These are phyloP conservation scores for Thymallus thymallus DNA, from an alignment of 2,113 vertebrate genomes.

Conservation along the genomic window DNA sequence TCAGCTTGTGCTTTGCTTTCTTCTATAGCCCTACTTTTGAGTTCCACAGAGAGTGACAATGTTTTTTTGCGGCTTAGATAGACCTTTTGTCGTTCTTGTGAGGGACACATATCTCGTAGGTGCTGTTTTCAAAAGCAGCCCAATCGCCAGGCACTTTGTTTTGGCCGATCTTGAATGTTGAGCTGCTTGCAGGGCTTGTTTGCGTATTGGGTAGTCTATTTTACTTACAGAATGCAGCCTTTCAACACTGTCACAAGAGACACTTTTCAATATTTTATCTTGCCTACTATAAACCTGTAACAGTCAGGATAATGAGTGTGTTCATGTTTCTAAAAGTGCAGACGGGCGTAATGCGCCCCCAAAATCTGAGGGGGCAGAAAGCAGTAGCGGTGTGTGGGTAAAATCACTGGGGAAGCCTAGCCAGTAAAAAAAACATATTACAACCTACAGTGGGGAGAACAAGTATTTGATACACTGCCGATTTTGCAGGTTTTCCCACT, in stretches of 20 bases:
- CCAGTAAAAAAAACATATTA: no score
- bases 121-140: conserved; percentile 67
- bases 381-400: no score
- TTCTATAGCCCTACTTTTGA: conserved; percentile 16
- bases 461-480: no score
- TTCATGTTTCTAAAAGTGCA: no score
- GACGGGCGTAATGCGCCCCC: no score
- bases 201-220: conserved; percentile 56
- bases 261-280: conserved; percentile 1
- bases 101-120: conserved; percentile 60
- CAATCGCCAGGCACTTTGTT: conserved; percentile 50
- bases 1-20: conserved; percentile 15
- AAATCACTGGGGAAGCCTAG: no score
- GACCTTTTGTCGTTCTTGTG: conserved; percentile 35
- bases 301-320: not conserved
- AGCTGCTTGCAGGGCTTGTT: conserved; percentile 56
- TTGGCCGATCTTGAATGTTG: conserved; percentile 62
- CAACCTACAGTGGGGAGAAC: no score
- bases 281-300: conserved; percentile 28
- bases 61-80: conserved; percentile 46
- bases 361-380: no score
- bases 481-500: no score
- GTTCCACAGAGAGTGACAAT: conserved; percentile 35
- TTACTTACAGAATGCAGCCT: conserved; percentile 29
- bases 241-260: conserved; percentile 30